Evolutionary conservation across 1,140 invertebrate species (phyloP), one percentile per base, ranked within the genome.

Genomic region (Ladona fulva): DNA sequence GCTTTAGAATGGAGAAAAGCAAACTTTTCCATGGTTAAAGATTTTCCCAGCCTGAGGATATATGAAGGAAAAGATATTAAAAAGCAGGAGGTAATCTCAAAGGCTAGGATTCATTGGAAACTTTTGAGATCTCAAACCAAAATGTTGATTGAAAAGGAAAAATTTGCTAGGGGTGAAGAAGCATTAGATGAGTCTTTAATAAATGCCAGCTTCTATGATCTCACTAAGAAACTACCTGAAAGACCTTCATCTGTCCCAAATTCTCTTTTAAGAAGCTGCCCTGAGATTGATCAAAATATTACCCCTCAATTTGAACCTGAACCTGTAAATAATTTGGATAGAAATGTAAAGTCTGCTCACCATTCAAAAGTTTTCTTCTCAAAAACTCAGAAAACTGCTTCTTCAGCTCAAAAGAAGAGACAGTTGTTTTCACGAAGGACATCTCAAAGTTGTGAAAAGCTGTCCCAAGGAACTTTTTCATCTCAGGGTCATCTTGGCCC

Each of bases 41-140:
- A 66, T 1, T 66, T 66, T 66, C 14, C 52, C 5, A 66, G n/a
- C 52, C n/a, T 66, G n/a, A 66, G 14, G n/a, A 66, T 66, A 19
- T 66, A 66, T 66, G 52, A 66, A 66, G 14, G 16, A 6, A 22
- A 16, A 19, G 52, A 66, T 22, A 66, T 66, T 16, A 66, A 66
- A 12, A 66, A 66, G n/a, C 52, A 66, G n/a, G 91, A 94, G 84
- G 89, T 94, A 0, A 94, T 94, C 77, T 91, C 91, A 37, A 94
- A 94, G 83, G 93, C 92, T 0, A 88, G 92, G 80, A 92, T 91
- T 1, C 94, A 93, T 80, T 94, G 93, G 92, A 92, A 94, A 83
- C 83, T 93, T 74, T 83, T 93, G 0, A 88, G 92, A 80, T 91
- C 90, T 11, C 91, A 91, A 85, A 90, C 87, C 75, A 91, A 87